Evolutionary conservation across 1,140 invertebrate species (phyloP), one percentile per base, ranked within the genome.

Genomic region (Drosophila insularis): DNA sequence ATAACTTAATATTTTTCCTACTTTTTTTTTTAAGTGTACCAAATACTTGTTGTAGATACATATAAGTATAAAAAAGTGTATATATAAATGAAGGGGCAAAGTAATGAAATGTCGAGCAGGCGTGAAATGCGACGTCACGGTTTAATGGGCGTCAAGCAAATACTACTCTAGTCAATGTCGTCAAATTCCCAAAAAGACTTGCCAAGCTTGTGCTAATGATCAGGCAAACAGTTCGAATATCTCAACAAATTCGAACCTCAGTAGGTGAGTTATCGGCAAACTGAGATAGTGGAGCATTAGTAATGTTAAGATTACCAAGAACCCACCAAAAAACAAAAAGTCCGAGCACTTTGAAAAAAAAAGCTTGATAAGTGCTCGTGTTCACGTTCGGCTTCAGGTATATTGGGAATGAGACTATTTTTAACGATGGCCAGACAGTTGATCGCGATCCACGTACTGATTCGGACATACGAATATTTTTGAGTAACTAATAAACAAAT

Each of bases 91-190:
- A 11, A 46, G 17, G 17, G 14, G 14, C 43, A 46, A 10, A 17
- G 32, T 21, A 35, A 3, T 17, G n/a, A 19, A 17, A 1, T 7
- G 14, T 67, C 61, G 59, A 61, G 8, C 56, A 74, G 72, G 71
- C 71, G 71, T 74, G 71, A 74, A 74, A 74, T 74, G 31, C 55
- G 71, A 74, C 72, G 72, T 74, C 72, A 74, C 56, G 59, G 65
- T 62, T 53, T 39, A 39, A 53, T 19, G 2, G 11, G 21, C 43
- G 43, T 37, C 11, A 37, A 37, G 35, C 35, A 4, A 21, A 8
- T 62, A 64, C 27, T 56, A 32, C 8, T 27, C 27, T 13, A 14
- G 39, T 27, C 53, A 54, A 54, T 56, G 40, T 14, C 17, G 32
- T 55, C 55, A 23, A 74, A 13, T 1, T 4, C 35, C 35, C 2